These are phyloP conservation scores for Ditula angustiorana DNA, from an alignment of 2,888 invertebrate genomes.

Conservation along the genomic window DNA sequence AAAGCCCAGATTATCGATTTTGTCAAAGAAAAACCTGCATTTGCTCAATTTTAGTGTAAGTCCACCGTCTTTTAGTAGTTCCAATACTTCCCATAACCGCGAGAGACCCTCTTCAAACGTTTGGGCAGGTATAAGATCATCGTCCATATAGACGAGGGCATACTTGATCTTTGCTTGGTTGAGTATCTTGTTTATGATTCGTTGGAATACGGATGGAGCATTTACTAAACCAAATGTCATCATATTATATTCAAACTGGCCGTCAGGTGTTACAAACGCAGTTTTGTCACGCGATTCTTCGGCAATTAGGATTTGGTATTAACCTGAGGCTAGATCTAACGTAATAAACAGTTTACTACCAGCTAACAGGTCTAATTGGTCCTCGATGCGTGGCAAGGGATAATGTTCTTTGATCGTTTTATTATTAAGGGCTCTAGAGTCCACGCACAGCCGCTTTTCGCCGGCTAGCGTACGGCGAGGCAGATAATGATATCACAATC, in stretches of 20 bases:
- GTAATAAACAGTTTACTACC: constrained; percentile 46
- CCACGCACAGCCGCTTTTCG: constrained; percentile 38
- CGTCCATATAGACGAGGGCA: not conserved
- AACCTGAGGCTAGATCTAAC: constrained; percentile 47
- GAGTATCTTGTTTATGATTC: constrained; percentile 10
- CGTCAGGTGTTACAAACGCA: constrained; percentile 51
- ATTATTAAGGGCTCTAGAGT: constrained; percentile 40
- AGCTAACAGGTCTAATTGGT: constrained; percentile 49
- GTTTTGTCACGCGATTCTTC: constrained; percentile 48
- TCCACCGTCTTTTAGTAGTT: not conserved
- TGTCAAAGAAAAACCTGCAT: not conserved
- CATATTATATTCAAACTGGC: constrained; percentile 49
- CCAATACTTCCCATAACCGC: not conserved
- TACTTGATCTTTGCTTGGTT: not conserved
- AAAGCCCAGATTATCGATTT: not conserved
- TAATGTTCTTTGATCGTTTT: constrained; percentile 36
- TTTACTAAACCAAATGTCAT: constrained; percentile 30
- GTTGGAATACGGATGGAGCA: constrained; percentile 39
- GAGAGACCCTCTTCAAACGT: not conserved
- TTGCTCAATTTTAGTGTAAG: not conserved
- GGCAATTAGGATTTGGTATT: constrained; percentile 51
- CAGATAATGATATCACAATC: constrained; percentile 22
- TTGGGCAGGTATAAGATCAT: not conserved
- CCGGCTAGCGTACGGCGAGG: constrained; percentile 42
- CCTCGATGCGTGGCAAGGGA: constrained; percentile 48